Evolutionary conservation across 1,140 invertebrate species (phyloP), one percentile per base, ranked within the genome.

Genomic region (Trichonephila inaurata): DNA sequence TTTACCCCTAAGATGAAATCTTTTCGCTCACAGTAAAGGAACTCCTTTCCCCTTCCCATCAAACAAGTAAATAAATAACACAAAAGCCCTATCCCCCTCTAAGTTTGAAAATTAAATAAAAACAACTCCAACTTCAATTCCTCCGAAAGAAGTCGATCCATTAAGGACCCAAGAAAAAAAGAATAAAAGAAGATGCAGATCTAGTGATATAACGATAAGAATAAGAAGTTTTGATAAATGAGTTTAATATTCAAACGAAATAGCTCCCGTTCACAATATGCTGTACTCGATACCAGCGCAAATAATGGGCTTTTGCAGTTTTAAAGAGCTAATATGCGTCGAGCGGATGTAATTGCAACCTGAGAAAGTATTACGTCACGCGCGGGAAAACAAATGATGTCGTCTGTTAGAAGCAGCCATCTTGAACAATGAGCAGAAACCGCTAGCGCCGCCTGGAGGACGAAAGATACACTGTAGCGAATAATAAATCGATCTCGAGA

Each of bases 261-360:
- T 89, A 24, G 61, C 62, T 72, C 64, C 87, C 8, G 33, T 72
- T 66, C 87, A 72, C 87, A 89, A 89, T 89, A 72, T 72, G 62
- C 33, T 89, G 28, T 21, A n/a, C 44, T 69, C 87, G 87, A 89
- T 89, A 51, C 62, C 87, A 89, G 40, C 8, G 87, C 44, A 89
- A 89, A 89, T 89, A 89, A 89, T 89, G 87, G 87, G 87, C 87
- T 89, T 89, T 89, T 72, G 87, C 87, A 89, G 87, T 89, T 72
- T 89, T 89, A 89, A 89, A 89, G 87, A 89, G 87, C 62, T 89
- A 89, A 89, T 89, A 89, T 72, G 87, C 87, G 87, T 89, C 87
- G 86, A 62, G 61, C 66, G 60, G 66, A 16, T 89, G 87, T 89
- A 89, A 89, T 89, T 89, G 87, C 87, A 72, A 89, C 40, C 66